A percentile compares a stretch with the other conserved stretches of the same genome.
Evolutionary conservation across 2,113 vertebrate species (phyloP).

Genomic region (Bettongia penicillata): DNA sequence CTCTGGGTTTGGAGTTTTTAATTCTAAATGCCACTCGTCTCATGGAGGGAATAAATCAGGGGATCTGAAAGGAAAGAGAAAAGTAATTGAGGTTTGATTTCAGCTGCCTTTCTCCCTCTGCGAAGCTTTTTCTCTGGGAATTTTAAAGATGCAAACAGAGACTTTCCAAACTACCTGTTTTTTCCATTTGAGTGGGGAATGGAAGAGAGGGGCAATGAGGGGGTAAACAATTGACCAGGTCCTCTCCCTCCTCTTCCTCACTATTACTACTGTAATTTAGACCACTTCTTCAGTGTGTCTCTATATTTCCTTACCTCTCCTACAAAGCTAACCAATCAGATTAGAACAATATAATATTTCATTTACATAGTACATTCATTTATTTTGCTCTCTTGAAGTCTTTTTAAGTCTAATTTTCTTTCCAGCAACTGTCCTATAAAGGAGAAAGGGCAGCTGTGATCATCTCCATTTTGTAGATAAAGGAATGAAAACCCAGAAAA

Average conservation of each 20-base stretch:
- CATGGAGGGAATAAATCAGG: conserved; percentile 51
- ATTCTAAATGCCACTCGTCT: conserved; percentile 56
- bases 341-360: neutral
- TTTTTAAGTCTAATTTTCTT: neutral
- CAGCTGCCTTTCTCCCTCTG: neutral
- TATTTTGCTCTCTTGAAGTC: neutral
- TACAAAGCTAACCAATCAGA: neutral
- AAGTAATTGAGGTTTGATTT: conserved; percentile 62
- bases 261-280: neutral
- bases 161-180: conserved; percentile 20
- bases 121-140: conserved; percentile 19
- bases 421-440: neutral
- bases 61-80: conserved; percentile 31
- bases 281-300: neutral
- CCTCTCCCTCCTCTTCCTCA: neutral
- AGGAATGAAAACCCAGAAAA: neutral
- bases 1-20: conserved; percentile 57
- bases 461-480: neutral
- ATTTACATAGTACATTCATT: neutral
- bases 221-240: neutral
- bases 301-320: neutral
- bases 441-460: neutral
- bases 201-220: neutral
- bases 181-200: neutral
- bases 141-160: conserved; percentile 48